Percentiles rank a stretch among this genome's conserved stretches.
phyloP scores from a whole-genome alignment of 2,888 invertebrate genomes.

The Callyntrura sp. region DNA sequence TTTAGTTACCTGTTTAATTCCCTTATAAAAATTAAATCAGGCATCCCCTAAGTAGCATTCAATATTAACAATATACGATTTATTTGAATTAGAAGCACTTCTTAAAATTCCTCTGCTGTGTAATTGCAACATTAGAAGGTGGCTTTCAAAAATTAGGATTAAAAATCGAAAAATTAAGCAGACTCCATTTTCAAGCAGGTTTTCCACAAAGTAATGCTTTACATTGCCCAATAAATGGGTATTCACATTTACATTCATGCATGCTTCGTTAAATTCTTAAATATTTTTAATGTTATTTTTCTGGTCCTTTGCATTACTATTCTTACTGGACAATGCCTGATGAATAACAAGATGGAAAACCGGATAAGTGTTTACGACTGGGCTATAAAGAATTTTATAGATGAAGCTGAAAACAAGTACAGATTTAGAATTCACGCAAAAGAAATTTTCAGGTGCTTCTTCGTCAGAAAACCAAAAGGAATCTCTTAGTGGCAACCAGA shows the following conservation, averaged over 20 bases:
- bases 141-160: too few relatives aligned
- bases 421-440: not conserved
- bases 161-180: too few relatives aligned
- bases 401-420: too few relatives aligned
- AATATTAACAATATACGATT: not conserved
- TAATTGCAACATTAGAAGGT: too few relatives aligned
- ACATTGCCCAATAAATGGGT: too few relatives aligned
- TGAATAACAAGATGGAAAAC: not conserved
- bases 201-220: too few relatives aligned
- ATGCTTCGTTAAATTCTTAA: not conserved
- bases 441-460: constrained; percentile 41
- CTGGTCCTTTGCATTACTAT: not conserved
- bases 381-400: not conserved
- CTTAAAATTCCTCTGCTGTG: too few relatives aligned
- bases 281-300: not conserved
- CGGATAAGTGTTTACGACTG: not conserved
- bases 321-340: constrained; percentile 19
- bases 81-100: not conserved
- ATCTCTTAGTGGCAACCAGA: not conserved
- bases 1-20: not conserved
- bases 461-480: constrained; percentile 6
- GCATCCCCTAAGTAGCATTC: not conserved
- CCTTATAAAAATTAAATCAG: not conserved
- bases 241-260: not conserved
- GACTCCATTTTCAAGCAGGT: too few relatives aligned